phyloP scores from a whole-genome alignment of 2,113 vertebrate species.

The Apodemus speciosus region DNA sequence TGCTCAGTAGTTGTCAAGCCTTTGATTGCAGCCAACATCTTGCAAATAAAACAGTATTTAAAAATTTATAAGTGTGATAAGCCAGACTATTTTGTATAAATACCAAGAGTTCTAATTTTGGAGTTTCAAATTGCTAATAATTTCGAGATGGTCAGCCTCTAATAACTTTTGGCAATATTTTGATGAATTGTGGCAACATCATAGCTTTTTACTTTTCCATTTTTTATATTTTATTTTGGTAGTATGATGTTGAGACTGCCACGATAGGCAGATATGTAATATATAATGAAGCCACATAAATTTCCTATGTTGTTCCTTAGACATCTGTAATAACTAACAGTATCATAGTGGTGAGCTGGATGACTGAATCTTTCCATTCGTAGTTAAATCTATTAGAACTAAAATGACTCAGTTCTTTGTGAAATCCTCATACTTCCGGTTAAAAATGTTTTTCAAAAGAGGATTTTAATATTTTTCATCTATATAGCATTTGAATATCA shows the following conservation, averaged over 20 bases:
- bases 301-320: neutral
- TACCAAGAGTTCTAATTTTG: neutral
- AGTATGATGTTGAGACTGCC: neutral
- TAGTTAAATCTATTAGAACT: neutral
- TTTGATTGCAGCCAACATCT: neutral
- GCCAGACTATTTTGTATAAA: neutral
- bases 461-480: too few relatives aligned
- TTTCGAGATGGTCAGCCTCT: neutral
- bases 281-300: neutral
- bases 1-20: constrained; percentile 21
- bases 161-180: neutral
- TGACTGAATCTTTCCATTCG: neutral
- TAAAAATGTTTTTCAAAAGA: neutral
- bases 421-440: neutral
- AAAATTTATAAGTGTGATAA: neutral
- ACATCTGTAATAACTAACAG: neutral
- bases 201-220: neutral
- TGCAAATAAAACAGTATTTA: neutral
- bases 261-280: neutral
- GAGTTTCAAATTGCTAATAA: neutral
- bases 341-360: neutral
- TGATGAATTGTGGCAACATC: neutral
- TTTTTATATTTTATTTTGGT: neutral
- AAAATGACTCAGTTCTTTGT: neutral
- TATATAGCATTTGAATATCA: neutral